Evolutionary conservation across 2,888 invertebrate species (phyloP).

Genomic region (Drosophila quinaria): DNA sequence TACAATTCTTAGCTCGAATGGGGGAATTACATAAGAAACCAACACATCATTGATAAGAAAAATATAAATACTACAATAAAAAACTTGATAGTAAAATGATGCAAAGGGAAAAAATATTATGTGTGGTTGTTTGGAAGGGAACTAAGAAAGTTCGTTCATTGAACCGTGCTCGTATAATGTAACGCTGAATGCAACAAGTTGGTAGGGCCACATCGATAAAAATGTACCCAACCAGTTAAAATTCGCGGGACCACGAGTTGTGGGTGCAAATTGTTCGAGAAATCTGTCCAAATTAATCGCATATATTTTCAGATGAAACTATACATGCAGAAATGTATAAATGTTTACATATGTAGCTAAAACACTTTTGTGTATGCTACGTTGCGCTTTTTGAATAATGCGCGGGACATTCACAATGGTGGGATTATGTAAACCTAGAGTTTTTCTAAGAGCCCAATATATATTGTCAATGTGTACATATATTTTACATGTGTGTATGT

Average conservation of each 20-base stretch:
- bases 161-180: not conserved
- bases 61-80: constrained; percentile 3
- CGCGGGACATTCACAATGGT: constrained; percentile 54
- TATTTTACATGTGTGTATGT: constrained; percentile 16
- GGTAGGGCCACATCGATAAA: constrained; percentile 1
- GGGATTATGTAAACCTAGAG: constrained; percentile 64
- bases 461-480: constrained; percentile 21
- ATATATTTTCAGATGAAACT: constrained; percentile 3
- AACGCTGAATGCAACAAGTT: constrained; percentile 12
- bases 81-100: not conserved
- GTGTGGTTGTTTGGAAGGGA: not conserved
- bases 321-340: not conserved
- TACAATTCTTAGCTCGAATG: constrained; percentile 11
- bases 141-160: constrained; percentile 6
- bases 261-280: not conserved
- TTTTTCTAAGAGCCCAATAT: constrained; percentile 43
- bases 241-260: constrained; percentile 1
- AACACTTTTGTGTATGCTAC: constrained; percentile 5
- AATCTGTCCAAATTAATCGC: not conserved
- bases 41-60: constrained; percentile 13
- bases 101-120: constrained; percentile 1
- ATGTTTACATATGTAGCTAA: constrained; percentile 13
- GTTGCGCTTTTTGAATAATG: constrained; percentile 40
- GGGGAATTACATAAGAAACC: constrained; percentile 45
- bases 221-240: not conserved